Percentiles rank a stretch among this genome's conserved stretches.
phyloP scores from a whole-genome alignment of 1,140 invertebrate species.

The Prorops nasuta region DNA sequence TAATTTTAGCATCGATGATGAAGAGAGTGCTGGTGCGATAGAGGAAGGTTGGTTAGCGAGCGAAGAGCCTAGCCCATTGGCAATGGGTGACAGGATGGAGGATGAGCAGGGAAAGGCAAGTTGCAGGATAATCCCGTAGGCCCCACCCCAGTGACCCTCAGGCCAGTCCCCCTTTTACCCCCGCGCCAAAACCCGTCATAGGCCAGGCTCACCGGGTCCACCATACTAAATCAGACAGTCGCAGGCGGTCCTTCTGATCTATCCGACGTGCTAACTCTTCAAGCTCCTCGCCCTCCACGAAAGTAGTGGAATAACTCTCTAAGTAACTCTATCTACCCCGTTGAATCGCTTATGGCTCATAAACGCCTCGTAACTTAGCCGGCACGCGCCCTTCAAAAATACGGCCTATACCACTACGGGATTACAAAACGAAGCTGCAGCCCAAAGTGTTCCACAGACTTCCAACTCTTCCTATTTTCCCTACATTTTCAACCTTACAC shows the following conservation, averaged over 20 bases:
- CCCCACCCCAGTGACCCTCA: conserved; percentile 41
- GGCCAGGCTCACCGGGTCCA: conserved; percentile 30
- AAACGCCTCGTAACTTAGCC: conserved; percentile 54
- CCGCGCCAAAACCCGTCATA: conserved; percentile 39
- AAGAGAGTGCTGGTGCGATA: too few relatives aligned
- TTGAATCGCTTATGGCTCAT: conserved; percentile 53
- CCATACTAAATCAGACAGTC: conserved; percentile 56
- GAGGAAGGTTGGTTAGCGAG: too few relatives aligned
- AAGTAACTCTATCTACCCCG: conserved; percentile 46
- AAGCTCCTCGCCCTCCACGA: conserved; percentile 21
- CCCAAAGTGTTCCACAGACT: too few relatives aligned
- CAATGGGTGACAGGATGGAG: too few relatives aligned
- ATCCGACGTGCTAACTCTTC: conserved; percentile 31
- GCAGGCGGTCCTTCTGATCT: conserved; percentile 57
- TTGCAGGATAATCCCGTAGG: conserved; percentile 27
- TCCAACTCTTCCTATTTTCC: too few relatives aligned
- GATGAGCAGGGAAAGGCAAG: too few relatives aligned
- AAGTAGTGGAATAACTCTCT: conserved; percentile 49
- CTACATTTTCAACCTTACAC: too few relatives aligned
- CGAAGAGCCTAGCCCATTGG: too few relatives aligned
- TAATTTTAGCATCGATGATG: too few relatives aligned
- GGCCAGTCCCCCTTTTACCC: conserved; percentile 40
- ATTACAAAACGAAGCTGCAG: too few relatives aligned
- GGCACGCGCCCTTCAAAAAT: conserved; percentile 48
- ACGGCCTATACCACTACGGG: conserved; percentile 13